Conservation (phyloP, 2,888 invertebrate genomes). For the Microctonus aethiopoides region DNA sequence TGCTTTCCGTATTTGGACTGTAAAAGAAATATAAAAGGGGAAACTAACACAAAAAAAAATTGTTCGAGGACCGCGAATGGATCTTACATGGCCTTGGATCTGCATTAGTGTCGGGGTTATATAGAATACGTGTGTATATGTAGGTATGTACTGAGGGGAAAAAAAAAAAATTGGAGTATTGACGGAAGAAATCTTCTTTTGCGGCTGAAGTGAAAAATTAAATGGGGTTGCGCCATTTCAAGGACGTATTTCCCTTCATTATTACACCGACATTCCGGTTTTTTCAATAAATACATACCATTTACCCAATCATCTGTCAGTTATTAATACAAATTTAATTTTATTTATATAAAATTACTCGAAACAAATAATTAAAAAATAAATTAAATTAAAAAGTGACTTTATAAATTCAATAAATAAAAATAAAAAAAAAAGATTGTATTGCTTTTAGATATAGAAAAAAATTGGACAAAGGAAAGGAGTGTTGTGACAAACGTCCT, state of each 20-base stretch:
- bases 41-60: slow-evolving; percentile 45
- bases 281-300: too few relatives aligned
- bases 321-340: too few relatives aligned
- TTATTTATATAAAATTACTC: too few relatives aligned
- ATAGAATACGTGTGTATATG: too few relatives aligned
- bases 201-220: slow-evolving; percentile 9
- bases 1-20: slow-evolving; percentile 37
- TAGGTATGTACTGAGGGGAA: slow-evolving; percentile 23
- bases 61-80: slow-evolving; percentile 33
- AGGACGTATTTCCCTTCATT: neutral
- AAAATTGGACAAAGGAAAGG: neutral
- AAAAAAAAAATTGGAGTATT: slow-evolving; percentile 46
- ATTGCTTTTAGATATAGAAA: neutral
- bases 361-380: too few relatives aligned
- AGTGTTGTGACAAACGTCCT: neutral
- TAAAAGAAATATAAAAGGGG: slow-evolving; percentile 33
- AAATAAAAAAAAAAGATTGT: neutral
- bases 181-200: slow-evolving; percentile 40
- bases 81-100: slow-evolving; percentile 50
- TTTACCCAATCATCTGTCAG: too few relatives aligned
- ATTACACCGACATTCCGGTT: too few relatives aligned
- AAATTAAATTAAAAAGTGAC: too few relatives aligned
- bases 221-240: neutral
- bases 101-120: slow-evolving; percentile 39
- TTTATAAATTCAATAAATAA: neutral